These are phyloP conservation scores for Drosophila testacea DNA, from an alignment of 2,888 invertebrate species.

Conservation along the genomic window DNA sequence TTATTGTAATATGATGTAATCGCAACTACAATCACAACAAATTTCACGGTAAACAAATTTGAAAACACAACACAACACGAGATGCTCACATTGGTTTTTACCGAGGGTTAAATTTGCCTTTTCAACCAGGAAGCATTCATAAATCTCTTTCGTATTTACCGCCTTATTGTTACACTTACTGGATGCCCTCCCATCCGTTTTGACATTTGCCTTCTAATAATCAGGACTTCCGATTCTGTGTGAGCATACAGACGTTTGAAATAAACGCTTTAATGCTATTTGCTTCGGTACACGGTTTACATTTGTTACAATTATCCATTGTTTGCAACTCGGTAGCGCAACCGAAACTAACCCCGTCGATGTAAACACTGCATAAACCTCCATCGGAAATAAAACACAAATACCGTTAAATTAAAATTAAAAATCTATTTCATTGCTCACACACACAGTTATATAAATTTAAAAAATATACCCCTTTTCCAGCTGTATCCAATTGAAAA, in stretches of 20 bases:
- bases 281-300: conserved; percentile 75
- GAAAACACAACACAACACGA: conserved; percentile 45
- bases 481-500: not conserved
- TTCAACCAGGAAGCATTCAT: conserved; percentile 45
- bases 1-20: conserved; percentile 59
- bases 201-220: conserved; percentile 79
- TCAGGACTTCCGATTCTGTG: conserved; percentile 71
- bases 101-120: conserved; percentile 56
- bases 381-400: conserved; percentile 30
- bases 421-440: conserved; percentile 39
- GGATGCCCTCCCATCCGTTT: conserved; percentile 65
- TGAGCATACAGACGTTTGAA: conserved; percentile 42
- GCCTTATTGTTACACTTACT: conserved; percentile 54
- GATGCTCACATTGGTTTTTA: conserved; percentile 11
- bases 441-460: not conserved
- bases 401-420: conserved; percentile 47
- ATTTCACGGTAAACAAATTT: conserved; percentile 76
- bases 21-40: conserved; percentile 76
- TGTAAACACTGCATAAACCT: conserved; percentile 48
- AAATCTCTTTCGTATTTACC: conserved; percentile 71
- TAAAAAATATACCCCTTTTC: conserved; percentile 7
- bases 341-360: conserved; percentile 55
- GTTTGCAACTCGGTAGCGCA: conserved; percentile 57
- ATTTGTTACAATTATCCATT: conserved; percentile 76
- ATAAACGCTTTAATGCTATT: conserved; percentile 76